A percentile compares a stretch with the other conserved stretches of the same genome.
phyloP scores from a whole-genome alignment of 2,113 vertebrate species.

The Oreochromis tanganicae region DNA sequence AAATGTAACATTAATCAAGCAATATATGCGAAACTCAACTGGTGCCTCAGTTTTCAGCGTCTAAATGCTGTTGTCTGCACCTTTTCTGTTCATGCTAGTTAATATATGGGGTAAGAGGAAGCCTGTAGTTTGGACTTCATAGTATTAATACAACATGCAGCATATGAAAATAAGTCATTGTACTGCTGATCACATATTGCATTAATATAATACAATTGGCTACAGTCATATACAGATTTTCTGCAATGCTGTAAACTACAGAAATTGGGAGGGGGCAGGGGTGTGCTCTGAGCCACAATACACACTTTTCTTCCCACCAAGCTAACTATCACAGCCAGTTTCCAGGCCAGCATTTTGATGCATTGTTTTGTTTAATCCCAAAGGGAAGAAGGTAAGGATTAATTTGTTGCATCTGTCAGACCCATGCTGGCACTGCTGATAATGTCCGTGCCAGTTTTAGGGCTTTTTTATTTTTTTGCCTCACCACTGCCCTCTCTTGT shows the following conservation, averaged over 20 bases:
- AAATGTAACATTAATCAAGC: background rate
- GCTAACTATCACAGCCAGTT: conserved; percentile 37
- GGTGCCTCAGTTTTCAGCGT: background rate
- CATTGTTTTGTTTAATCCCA: conserved; percentile 58
- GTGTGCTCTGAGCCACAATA: conserved; percentile 2
- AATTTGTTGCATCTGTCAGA: conserved; percentile 64
- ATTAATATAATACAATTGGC: conserved; percentile 23
- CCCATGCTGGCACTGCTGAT: conserved; percentile 49
- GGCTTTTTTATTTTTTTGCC: conserved; percentile 23
- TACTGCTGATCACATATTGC: conserved; percentile 1
- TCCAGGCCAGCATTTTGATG: conserved; percentile 36
- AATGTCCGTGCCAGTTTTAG: conserved; percentile 45
- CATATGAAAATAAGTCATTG: conserved; percentile 9
- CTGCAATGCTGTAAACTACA: conserved; percentile 6
- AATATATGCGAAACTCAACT: background rate
- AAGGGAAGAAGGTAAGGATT: conserved; percentile 52
- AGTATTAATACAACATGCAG: background rate
- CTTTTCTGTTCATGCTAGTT: background rate
- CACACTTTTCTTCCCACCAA: background rate
- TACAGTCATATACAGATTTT: conserved; percentile 21
- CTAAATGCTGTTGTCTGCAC: background rate
- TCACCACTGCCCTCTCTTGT: conserved; percentile 34
- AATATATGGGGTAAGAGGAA: background rate
- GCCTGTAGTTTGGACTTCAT: background rate
- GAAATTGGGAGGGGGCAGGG: background rate